Percentiles rank a stretch among this genome's conserved stretches.
Conservation (phyloP, 2,113 vertebrate genomes). For the Tragelaphus scriptus region DNA sequence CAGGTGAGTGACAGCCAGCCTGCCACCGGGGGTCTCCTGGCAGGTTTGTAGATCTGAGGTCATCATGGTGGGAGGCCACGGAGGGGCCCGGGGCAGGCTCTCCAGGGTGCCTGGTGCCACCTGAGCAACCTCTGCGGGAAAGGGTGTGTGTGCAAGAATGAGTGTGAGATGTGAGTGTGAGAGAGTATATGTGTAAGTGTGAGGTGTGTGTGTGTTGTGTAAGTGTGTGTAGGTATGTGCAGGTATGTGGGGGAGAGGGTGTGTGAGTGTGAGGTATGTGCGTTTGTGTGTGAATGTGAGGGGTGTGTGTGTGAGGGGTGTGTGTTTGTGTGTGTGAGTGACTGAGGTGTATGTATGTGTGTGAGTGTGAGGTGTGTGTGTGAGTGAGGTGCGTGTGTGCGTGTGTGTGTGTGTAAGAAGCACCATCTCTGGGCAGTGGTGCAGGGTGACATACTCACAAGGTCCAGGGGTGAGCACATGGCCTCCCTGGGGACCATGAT, state of each 20-base stretch:
- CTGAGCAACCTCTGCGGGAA: background rate
- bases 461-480: accelerated
- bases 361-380: too few relatives aligned
- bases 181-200: background rate
- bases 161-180: background rate
- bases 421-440: background rate
- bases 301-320: too few relatives aligned
- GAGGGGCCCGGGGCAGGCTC: background rate
- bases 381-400: background rate
- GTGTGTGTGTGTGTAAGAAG: background rate
- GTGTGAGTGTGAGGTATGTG: background rate
- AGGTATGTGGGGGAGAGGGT: background rate
- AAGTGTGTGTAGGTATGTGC: background rate
- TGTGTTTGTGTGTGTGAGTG: background rate
- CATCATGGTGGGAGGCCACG: accelerated
- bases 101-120: background rate
- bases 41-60: background rate
- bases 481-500: too few relatives aligned
- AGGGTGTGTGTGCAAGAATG: background rate
- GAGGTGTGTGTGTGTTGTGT: background rate
- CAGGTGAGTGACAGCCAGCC: background rate
- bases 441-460: background rate
- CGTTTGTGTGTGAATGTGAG: background rate
- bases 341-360: background rate
- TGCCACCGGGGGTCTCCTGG: background rate